phyloP scores from a whole-genome alignment of 2,888 invertebrate species.

The Heteromurus nitidus region DNA sequence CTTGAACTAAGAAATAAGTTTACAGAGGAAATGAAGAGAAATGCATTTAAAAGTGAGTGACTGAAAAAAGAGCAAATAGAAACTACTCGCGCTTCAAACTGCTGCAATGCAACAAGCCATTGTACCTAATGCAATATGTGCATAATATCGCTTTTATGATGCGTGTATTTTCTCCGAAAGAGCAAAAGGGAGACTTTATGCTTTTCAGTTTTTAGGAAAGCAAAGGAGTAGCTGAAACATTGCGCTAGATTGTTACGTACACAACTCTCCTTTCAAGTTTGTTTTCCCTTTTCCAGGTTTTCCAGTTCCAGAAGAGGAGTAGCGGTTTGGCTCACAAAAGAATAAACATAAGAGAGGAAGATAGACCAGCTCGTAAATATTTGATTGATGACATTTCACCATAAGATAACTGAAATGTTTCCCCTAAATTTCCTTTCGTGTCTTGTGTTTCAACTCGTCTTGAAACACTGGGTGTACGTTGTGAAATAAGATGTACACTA shows the following conservation, averaged over 20 bases:
- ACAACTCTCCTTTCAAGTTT: slow-evolving; percentile 2
- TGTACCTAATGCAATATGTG: not conserved
- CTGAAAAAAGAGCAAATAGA: slow-evolving; percentile 35
- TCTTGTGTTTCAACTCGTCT: slow-evolving; percentile 45
- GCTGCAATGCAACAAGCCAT: not conserved
- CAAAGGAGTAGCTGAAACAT: not conserved
- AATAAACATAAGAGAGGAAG: slow-evolving; percentile 47
- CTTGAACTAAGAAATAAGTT: slow-evolving; percentile 33
- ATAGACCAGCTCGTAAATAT: slow-evolving; percentile 65
- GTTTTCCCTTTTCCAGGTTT: slow-evolving; percentile 16
- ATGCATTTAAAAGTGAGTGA: slow-evolving; percentile 49
- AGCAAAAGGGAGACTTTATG: slow-evolving; percentile 14
- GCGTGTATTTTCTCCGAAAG: slow-evolving; percentile 1
- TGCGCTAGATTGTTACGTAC: slow-evolving; percentile 1
- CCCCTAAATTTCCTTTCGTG: slow-evolving; percentile 58
- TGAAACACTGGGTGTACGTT: too few species aligned
- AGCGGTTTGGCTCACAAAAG: slow-evolving; percentile 33
- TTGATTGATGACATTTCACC: slow-evolving; percentile 69
- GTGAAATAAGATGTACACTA: too few species aligned
- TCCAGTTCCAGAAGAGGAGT: slow-evolving; percentile 29
- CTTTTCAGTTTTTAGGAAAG: not conserved
- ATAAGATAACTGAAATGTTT: slow-evolving; percentile 60
- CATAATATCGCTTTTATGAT: slow-evolving; percentile 8
- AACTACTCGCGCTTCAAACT: not conserved
- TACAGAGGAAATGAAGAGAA: slow-evolving; percentile 44